These are phyloP conservation scores for Mus caroli DNA, from an alignment of 2,797 vertebrate species.

Conservation along the genomic window DNA sequence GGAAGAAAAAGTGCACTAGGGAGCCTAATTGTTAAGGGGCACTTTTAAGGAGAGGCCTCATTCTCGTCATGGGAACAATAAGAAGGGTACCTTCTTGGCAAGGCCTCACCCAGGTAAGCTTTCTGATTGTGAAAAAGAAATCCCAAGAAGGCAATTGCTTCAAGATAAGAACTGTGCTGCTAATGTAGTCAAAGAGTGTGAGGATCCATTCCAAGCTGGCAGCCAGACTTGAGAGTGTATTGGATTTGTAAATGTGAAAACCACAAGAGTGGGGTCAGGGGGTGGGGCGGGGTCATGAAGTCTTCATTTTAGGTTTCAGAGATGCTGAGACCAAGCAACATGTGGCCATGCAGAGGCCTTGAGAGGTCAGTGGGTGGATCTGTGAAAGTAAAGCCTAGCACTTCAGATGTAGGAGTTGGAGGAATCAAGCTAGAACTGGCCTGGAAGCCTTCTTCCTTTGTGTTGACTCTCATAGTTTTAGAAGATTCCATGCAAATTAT, in stretches of 20 bases:
- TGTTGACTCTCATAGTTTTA: not conserved
- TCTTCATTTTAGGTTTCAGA: not conserved
- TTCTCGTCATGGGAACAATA: not conserved
- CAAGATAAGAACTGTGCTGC: not conserved
- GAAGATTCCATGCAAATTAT: not conserved
- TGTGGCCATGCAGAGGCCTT: not conserved
- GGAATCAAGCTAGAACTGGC: not conserved
- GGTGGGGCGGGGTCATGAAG: not conserved
- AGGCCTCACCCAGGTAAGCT: not conserved
- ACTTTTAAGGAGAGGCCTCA: not conserved
- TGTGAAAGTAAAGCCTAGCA: not conserved
- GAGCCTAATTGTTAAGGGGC: not conserved
- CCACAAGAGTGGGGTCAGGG: not conserved
- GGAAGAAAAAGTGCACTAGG: not conserved
- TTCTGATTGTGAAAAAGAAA: not conserved
- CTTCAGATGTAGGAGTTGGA: not conserved
- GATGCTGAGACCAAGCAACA: not conserved
- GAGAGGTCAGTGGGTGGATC: not conserved
- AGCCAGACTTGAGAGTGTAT: not conserved
- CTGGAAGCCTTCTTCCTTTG: not conserved
- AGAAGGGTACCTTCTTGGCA: not conserved
- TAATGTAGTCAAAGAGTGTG: not conserved
- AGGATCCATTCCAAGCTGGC: not conserved
- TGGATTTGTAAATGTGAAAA: not conserved
- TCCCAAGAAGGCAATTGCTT: not conserved